Percentiles rank a stretch among this genome's conserved stretches.
phyloP scores from a whole-genome alignment of 2,113 vertebrate species.

The Paralichthys olivaceus region DNA sequence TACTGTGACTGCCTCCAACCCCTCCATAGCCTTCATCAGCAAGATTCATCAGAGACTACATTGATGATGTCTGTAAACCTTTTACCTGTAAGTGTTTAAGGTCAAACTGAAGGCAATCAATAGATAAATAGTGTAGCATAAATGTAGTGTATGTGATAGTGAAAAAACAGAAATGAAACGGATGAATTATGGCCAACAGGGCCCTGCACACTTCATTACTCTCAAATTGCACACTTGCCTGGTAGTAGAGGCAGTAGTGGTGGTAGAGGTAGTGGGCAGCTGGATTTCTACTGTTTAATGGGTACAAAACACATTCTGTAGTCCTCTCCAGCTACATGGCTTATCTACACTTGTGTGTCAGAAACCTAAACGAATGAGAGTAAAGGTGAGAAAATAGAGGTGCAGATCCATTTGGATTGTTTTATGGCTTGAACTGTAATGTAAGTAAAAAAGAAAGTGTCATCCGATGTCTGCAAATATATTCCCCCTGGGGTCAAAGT shows the following conservation, averaged over 20 bases:
- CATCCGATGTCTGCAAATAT: constrained; percentile 62
- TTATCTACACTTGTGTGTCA: constrained; percentile 35
- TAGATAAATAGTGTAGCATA: too few relatives aligned
- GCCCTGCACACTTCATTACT: constrained; percentile 1
- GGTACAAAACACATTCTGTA: constrained; percentile 13
- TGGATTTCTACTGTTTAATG: constrained; percentile 17
- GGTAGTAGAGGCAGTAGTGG: background rate
- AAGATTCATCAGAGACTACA: too few relatives aligned
- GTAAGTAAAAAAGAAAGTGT: constrained; percentile 67
- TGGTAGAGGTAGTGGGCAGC: background rate
- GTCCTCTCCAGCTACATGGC: constrained; percentile 27
- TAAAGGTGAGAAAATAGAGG: constrained; percentile 58
- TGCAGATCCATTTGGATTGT: constrained; percentile 61
- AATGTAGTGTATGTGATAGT: background rate
- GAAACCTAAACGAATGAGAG: constrained; percentile 48
- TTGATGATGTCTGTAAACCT: background rate
- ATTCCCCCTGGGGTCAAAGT: constrained; percentile 78
- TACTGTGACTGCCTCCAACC: too few relatives aligned
- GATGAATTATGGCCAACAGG: background rate
- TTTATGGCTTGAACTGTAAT: constrained; percentile 60
- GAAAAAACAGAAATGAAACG: background rate
- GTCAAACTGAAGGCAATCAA: too few relatives aligned
- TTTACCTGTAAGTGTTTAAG: too few relatives aligned
- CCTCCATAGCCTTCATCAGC: too few relatives aligned
- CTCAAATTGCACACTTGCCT: background rate